A percentile compares a stretch with the other conserved stretches of the same genome.
Conservation (phyloP, 1,140 invertebrate species). For the Archegozetes longisetosus region DNA sequence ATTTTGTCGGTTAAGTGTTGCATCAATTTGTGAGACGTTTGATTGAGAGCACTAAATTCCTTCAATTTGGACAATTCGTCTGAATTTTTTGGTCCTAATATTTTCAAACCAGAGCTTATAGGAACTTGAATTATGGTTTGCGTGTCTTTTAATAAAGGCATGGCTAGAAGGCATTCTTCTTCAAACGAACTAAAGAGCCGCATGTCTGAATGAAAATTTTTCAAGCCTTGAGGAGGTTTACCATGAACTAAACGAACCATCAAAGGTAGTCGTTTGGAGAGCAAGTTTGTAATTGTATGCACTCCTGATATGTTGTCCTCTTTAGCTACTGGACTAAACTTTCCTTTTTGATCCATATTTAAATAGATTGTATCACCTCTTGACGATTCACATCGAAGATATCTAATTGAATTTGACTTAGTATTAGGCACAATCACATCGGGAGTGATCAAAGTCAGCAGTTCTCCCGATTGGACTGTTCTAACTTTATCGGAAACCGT, state of each 20-base stretch:
- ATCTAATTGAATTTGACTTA: slow-evolving; percentile 30
- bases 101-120: slow-evolving; percentile 62
- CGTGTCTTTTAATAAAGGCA: slow-evolving; percentile 42
- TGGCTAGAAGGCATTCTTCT: slow-evolving; percentile 59
- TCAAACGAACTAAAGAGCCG: slow-evolving; percentile 65
- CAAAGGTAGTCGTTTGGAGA: slow-evolving; percentile 70
- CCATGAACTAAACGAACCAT: slow-evolving; percentile 79
- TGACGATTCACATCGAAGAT: slow-evolving; percentile 65
- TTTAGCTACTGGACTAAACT: slow-evolving; percentile 73
- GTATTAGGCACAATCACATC: background rate
- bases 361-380: slow-evolving; percentile 66
- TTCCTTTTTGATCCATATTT: slow-evolving; percentile 64
- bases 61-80: slow-evolving; percentile 56
- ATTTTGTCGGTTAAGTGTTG: background rate
- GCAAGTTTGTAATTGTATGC: slow-evolving; percentile 56
- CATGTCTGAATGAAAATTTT: slow-evolving; percentile 55
- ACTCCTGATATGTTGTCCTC: slow-evolving; percentile 84
- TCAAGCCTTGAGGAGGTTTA: slow-evolving; percentile 52
- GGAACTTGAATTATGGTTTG: slow-evolving; percentile 52
- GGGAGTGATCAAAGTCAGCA: slow-evolving; percentile 32
- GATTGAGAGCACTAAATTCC: slow-evolving; percentile 51
- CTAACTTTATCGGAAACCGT: slow-evolving; percentile 48
- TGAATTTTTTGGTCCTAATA: slow-evolving; percentile 64
- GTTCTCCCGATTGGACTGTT: slow-evolving; percentile 54
- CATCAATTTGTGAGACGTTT: background rate